phyloP scores from a whole-genome alignment of 2,113 vertebrate genomes.

The Sapayoa aenigma region DNA sequence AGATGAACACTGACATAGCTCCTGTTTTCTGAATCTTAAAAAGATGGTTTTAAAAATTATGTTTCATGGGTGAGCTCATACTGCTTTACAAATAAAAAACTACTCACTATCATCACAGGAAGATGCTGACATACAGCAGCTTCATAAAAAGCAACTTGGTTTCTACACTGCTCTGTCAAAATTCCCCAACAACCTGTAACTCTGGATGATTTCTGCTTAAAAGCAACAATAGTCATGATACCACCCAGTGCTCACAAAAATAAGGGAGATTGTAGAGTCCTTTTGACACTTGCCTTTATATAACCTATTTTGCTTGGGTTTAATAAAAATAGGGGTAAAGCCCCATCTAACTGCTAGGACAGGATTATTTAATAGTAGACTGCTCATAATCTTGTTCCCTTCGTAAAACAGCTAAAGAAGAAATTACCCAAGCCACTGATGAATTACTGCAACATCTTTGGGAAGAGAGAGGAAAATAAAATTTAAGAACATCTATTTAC shows the following conservation, averaged over 20 bases:
- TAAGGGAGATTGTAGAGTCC: not conserved
- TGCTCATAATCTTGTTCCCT: not conserved
- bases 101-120: not conserved
- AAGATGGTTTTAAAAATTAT: not conserved
- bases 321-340: not conserved
- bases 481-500: not conserved
- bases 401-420: not conserved
- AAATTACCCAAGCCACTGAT: not conserved
- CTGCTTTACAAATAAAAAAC: not conserved
- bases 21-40: not conserved
- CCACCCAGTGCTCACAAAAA: not conserved
- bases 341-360: not conserved
- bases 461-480: not conserved
- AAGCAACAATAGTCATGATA: rapidly evolving
- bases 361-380: not conserved
- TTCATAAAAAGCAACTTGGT: not conserved
- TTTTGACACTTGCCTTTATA: not conserved
- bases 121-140: not conserved
- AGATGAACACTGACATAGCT: not conserved
- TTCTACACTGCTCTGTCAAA: not conserved
- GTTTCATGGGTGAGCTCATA: not conserved
- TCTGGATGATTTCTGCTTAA: not conserved
- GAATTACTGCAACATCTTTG: not conserved
- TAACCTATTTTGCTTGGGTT: not conserved
- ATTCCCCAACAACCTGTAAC: not conserved